Percentiles rank a stretch among this genome's conserved stretches.
phyloP scores from a whole-genome alignment of 2,888 invertebrate genomes.

The Agrotis segetum region DNA sequence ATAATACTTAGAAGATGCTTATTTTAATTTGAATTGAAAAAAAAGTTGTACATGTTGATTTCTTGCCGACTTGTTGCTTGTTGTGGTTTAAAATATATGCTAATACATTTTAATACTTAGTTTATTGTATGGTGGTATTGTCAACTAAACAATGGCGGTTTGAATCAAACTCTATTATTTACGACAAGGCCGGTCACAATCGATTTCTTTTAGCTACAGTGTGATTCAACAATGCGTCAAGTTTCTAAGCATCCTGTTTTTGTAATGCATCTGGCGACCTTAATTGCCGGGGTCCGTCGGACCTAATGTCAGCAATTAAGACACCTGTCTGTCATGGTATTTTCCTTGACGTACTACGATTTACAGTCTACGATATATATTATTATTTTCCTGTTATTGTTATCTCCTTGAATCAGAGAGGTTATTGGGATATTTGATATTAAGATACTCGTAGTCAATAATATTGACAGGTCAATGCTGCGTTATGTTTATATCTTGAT shows the following conservation, averaged over 20 bases:
- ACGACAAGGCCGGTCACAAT: constrained; percentile 70
- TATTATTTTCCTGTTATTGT: constrained; percentile 60
- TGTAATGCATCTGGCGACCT: constrained; percentile 64
- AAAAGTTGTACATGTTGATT: background rate
- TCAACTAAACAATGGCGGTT: constrained; percentile 66
- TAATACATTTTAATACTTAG: constrained; percentile 46
- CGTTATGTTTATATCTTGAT: constrained; percentile 19
- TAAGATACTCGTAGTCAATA: constrained; percentile 31
- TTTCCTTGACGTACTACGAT: constrained; percentile 60
- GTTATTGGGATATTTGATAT: constrained; percentile 35
- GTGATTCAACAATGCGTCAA: constrained; percentile 63
- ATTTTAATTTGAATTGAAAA: constrained; percentile 4
- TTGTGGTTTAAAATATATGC: constrained; percentile 28
- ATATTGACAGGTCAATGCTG: constrained; percentile 52
- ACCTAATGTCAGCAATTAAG: constrained; percentile 68
- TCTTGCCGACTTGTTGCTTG: constrained; percentile 18
- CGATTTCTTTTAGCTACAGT: constrained; percentile 65
- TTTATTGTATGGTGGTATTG: constrained; percentile 51
- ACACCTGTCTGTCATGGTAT: constrained; percentile 64
- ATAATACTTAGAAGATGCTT: constrained; percentile 31
- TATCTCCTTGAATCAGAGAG: constrained; percentile 57
- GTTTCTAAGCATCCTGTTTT: constrained; percentile 74
- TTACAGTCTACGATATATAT: constrained; percentile 32
- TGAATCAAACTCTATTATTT: constrained; percentile 60
- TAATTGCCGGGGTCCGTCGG: constrained; percentile 65